These are phyloP conservation scores for Cepaea hortensis DNA, from an alignment of 2,888 invertebrate genomes.

Conservation along the genomic window DNA sequence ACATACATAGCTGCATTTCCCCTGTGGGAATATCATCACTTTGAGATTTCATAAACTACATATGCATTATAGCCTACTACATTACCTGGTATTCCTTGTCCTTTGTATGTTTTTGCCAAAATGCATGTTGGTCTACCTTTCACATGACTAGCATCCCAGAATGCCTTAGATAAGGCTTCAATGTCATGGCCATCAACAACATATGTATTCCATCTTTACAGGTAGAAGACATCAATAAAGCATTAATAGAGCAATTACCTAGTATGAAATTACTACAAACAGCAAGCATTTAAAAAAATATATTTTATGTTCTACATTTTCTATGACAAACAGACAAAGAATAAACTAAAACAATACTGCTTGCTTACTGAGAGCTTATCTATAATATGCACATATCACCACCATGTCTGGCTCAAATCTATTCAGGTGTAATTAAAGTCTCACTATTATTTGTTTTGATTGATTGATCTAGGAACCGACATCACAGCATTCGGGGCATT, in stretches of 20 bases:
- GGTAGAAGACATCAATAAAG: no score
- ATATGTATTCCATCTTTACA: slow-evolving; percentile 71
- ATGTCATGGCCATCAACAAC: slow-evolving; percentile 98
- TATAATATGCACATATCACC: no score
- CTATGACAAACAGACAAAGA: background rate
- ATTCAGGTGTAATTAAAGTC: no score
- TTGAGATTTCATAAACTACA: no score
- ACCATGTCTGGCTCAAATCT: no score
- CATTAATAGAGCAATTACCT: no score
- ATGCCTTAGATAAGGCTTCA: slow-evolving; percentile 89
- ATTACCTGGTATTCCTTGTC: slow-evolving; percentile 80
- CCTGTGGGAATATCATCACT: no score
- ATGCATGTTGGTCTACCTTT: slow-evolving; percentile 92
- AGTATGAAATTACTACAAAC: no score
- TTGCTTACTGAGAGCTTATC: background rate
- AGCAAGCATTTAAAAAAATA: background rate
- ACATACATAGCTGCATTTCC: no score
- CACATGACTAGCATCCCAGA: slow-evolving; percentile 85
- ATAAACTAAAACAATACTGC: background rate
- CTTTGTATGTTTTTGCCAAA: slow-evolving; percentile 96
- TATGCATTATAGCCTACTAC: background rate
- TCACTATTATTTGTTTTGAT: no score
- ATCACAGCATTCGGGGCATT: no score
- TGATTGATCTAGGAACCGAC: no score
- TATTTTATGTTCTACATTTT: background rate